Percentiles rank a stretch among this genome's conserved stretches.
Evolutionary conservation across 2,888 invertebrate genomes (phyloP).

Genomic region (Gibbula magus): DNA sequence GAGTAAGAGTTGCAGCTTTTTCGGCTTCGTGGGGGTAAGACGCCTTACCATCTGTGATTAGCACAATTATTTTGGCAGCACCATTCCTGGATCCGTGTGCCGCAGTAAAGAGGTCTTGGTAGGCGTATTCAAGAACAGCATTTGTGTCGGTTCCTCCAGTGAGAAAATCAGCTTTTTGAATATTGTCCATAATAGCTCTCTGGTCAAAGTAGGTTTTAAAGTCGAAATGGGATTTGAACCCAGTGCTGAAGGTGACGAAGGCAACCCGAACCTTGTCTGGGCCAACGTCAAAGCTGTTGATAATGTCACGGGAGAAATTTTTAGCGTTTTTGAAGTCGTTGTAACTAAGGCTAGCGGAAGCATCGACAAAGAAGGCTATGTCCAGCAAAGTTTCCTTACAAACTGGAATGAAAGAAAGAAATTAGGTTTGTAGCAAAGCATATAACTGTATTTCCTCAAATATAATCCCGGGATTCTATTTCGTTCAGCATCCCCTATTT

Average conservation of each 20-base stretch:
- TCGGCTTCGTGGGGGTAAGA: conserved; percentile 41
- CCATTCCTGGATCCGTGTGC: conserved; percentile 42
- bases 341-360: conserved; percentile 71
- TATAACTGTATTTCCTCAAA: too few species aligned
- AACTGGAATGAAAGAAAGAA: conserved; percentile 45
- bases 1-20: conserved; percentile 29
- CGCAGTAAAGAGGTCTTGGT: conserved; percentile 40
- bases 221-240: conserved; percentile 67
- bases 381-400: conserved; percentile 65
- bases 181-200: conserved; percentile 34
- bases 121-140: conserved; percentile 45
- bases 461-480: too few species aligned
- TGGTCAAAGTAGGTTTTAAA: conserved; percentile 45
- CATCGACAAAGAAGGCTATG: conserved; percentile 73
- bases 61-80: conserved; percentile 48
- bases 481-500: too few species aligned
- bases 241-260: conserved; percentile 73
- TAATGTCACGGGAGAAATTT: conserved; percentile 68
- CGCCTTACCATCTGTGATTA: conserved; percentile 51
- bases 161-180: conserved; percentile 38
- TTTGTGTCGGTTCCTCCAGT: conserved; percentile 53
- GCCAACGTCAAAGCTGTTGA: conserved; percentile 70
- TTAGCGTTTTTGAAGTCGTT: conserved; percentile 65
- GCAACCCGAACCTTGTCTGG: conserved; percentile 68
- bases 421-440: too few species aligned